These are phyloP conservation scores for Cerastis leucographa DNA, from an alignment of 2,888 invertebrate species.

Conservation along the genomic window DNA sequence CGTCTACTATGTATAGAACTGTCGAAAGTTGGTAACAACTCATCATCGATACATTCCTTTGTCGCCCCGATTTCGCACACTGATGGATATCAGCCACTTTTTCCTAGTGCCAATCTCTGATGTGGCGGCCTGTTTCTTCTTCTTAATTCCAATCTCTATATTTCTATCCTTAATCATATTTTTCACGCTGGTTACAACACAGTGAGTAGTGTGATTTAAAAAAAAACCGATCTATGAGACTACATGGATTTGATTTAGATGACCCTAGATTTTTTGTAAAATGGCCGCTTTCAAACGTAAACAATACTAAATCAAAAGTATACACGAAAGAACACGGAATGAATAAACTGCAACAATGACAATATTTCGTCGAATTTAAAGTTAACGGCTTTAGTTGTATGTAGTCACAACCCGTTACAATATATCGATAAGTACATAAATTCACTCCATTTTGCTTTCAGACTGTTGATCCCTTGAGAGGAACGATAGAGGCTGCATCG, in stretches of 20 bases:
- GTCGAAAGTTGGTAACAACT: neutral
- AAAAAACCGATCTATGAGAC: neutral
- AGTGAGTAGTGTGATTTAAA: neutral
- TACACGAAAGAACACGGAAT: no score
- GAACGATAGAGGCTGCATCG: slow-evolving; percentile 14
- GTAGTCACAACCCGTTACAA: neutral
- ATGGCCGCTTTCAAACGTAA: neutral
- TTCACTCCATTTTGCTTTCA: slow-evolving; percentile 31
- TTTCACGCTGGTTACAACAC: neutral
- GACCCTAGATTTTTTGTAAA: neutral
- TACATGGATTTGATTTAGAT: no score
- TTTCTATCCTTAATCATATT: neutral
- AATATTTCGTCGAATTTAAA: neutral
- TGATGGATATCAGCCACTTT: neutral
- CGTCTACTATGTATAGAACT: neutral
- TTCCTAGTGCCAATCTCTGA: neutral
- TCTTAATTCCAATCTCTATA: neutral
- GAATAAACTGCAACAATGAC: neutral
- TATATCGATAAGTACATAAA: slow-evolving; percentile 26
- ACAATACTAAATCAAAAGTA: neutral
- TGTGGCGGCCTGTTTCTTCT: no score
- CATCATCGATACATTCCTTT: neutral
- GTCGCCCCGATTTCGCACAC: neutral
- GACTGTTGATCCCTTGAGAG: slow-evolving; percentile 21
- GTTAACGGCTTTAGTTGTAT: neutral